Base-by-base conservation (phyloP, 2,113 vertebrate genomes). In the Chloropsis cyanopogon region DNA sequence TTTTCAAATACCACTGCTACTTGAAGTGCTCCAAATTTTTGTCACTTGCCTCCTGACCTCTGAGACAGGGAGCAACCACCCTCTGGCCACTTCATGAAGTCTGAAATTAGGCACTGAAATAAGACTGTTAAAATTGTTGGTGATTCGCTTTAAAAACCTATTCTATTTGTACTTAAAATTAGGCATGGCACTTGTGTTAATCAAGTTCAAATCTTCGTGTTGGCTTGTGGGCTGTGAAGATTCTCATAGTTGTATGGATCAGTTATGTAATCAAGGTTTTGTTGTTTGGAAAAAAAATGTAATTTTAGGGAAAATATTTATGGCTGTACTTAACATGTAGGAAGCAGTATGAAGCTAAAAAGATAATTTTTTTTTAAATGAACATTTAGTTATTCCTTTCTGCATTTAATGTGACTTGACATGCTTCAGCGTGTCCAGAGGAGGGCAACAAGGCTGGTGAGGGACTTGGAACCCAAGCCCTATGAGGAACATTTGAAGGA, bases 131-230 rank as follows among this genome's bases (percentile, higher is more conserved):
- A 61, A 91, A 60, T 13, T 71, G 23, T 47, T 88, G 42, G 4
- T 28, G 39, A 29, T 57, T 72, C 53, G 41, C 63, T 69, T 86
- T 37, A 37, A 93, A 72, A 50, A 82, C 37, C 2, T 44, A 4
- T 22, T 85, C n/a, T 69, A 4, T 88, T 59, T 49, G 47, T 63
- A 22, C 69, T 91, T 89, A 33, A 92, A 61, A 72, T 77, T 15
- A 54, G 63, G 42, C 39, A 19, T 3, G 2, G 21, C 0, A 0
- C 37, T 44, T 66, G 20, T 29, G 28, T 69, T 86, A 56, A 65
- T 77, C 52, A 52, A 59, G 24, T 69, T 88, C n/a, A 57, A 1
- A 46, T 59, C 25, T 84, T 66, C 21, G 7, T 64, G 14, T 72
- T 69, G 56, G 66, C 28, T 63, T 71, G 9, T 68, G 68, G 57